Evolutionary conservation across 2,797 vertebrate species (phyloP).

Genomic region (Chaetophractus vellerosus): DNA sequence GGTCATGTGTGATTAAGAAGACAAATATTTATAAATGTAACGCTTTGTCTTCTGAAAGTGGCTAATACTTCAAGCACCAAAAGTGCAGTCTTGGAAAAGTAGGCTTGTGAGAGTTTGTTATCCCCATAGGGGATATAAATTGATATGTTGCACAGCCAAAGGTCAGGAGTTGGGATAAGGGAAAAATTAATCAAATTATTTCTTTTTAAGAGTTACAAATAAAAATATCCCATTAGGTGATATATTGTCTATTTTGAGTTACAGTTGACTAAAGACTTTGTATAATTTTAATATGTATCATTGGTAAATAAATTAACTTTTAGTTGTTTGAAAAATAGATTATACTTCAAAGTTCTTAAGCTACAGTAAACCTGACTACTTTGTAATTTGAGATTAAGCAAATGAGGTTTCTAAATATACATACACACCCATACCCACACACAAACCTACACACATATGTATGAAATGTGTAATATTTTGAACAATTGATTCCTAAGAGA

Average conservation of each 20-base stretch:
- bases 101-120: not conserved
- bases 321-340: slow-evolving; percentile 75
- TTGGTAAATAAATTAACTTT: slow-evolving; percentile 70
- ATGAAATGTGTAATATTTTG: slow-evolving; percentile 83
- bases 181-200: not conserved
- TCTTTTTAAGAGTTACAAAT: not conserved
- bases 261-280: slow-evolving; percentile 38
- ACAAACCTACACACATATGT: slow-evolving; percentile 68
- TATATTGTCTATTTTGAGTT: slow-evolving; percentile 65
- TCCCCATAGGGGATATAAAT: not conserved
- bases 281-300: slow-evolving; percentile 74
- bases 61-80: slow-evolving; percentile 9
- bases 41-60: slow-evolving; percentile 2
- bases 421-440: slow-evolving; percentile 24
- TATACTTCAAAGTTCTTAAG: slow-evolving; percentile 61
- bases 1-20: not conserved
- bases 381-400: slow-evolving; percentile 63
- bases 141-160: not conserved
- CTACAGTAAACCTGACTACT: slow-evolving; percentile 63
- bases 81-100: not conserved
- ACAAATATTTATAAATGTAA: not conserved
- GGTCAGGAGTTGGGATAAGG: not conserved
- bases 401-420: slow-evolving; percentile 77
- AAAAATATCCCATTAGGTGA: not conserved
- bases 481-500: slow-evolving; percentile 83